phyloP scores from a whole-genome alignment of 2,797 vertebrate genomes.

The Nannoperca obscura region DNA sequence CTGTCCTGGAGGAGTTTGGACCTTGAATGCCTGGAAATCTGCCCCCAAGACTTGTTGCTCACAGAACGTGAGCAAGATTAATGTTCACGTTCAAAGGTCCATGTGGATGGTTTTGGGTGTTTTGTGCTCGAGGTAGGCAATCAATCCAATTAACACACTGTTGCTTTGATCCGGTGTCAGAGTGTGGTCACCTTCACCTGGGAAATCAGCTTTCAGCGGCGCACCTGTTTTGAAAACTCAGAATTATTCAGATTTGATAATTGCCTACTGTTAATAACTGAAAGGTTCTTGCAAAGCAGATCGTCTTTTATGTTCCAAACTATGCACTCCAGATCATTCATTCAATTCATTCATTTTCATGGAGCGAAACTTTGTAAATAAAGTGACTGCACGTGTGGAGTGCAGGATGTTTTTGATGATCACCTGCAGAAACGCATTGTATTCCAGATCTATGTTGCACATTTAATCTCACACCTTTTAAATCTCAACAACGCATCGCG shows the following conservation, averaged over 20 bases:
- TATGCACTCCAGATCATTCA: background rate
- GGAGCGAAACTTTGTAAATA: too few relatives aligned
- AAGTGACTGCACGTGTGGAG: too few relatives aligned
- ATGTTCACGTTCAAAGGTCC: background rate
- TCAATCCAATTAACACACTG: background rate
- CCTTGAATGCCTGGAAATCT: conserved; percentile 12
- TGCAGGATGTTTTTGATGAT: too few relatives aligned
- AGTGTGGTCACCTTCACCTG: background rate
- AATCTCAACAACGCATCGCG: too few relatives aligned
- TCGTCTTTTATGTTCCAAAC: background rate
- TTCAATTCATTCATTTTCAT: background rate
- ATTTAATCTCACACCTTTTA: too few relatives aligned
- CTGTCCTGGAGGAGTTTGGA: conserved; percentile 16
- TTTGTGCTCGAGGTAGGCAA: background rate
- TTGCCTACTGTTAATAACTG: background rate
- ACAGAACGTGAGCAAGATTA: background rate
- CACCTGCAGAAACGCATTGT: too few relatives aligned
- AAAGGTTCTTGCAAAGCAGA: background rate
- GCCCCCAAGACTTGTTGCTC: background rate
- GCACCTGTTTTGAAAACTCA: conserved; percentile 1
- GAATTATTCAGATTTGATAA: background rate
- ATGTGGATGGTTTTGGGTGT: background rate
- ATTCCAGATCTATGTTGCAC: too few relatives aligned
- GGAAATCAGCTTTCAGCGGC: conserved; percentile 6
- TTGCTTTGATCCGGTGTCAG: background rate